These are phyloP conservation scores for Stramonita haemastoma DNA, from an alignment of 2,888 invertebrate genomes.

Conservation along the genomic window DNA sequence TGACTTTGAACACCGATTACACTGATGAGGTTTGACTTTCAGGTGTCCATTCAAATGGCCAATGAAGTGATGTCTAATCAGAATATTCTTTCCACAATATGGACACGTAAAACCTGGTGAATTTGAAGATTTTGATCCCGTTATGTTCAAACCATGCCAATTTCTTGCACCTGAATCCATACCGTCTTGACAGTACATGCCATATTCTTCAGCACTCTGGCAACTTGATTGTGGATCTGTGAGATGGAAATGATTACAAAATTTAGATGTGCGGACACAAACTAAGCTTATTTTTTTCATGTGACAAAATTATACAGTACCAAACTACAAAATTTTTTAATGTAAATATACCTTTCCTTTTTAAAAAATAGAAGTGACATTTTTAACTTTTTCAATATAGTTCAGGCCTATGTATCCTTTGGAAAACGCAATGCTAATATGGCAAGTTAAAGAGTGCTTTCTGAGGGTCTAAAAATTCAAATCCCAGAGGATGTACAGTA, in stretches of 20 bases:
- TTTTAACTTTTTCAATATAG: no score
- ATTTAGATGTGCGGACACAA: background rate
- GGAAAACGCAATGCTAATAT: no score
- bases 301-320: background rate
- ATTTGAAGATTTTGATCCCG: background rate
- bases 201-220: background rate
- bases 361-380: no score
- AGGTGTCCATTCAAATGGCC: slow-evolving; percentile 33
- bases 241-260: slow-evolving; percentile 6
- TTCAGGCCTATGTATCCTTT: no score
- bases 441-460: no score
- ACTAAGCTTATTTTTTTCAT: background rate
- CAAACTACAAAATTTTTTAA: no score
- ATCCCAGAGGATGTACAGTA: no score
- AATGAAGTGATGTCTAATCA: slow-evolving; percentile 29
- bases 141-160: background rate
- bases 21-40: slow-evolving; percentile 31
- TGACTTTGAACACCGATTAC: slow-evolving; percentile 15
- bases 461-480: no score
- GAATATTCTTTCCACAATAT: slow-evolving; percentile 32
- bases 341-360: no score
- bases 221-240: slow-evolving; percentile 10
- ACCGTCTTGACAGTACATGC: background rate
- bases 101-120: slow-evolving; percentile 9
- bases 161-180: slow-evolving; percentile 13